Conservation (phyloP, 2,113 vertebrate genomes). For the Oophaga pumilio region DNA sequence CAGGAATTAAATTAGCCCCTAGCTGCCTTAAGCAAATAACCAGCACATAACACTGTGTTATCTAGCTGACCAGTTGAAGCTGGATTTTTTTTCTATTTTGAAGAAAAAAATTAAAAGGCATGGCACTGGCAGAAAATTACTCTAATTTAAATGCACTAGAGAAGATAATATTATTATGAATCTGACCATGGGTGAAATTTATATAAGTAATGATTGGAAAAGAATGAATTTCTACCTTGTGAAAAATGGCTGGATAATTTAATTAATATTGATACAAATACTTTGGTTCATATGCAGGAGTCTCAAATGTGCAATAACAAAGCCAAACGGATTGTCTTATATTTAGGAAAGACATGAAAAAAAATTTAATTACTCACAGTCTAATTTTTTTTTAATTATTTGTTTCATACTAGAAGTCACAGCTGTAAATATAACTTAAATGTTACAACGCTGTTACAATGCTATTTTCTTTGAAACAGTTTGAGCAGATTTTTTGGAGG, state of each 20-base stretch:
- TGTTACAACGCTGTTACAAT: neutral
- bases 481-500: too few species aligned
- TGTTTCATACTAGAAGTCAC: neutral
- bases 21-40: conserved; percentile 74
- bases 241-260: conserved; percentile 77
- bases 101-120: conserved; percentile 79
- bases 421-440: neutral
- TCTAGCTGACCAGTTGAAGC: conserved; percentile 77
- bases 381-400: neutral
- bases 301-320: neutral
- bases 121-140: conserved; percentile 71
- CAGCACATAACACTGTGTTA: conserved; percentile 73
- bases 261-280: conserved; percentile 69
- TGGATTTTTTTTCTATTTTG: conserved; percentile 73
- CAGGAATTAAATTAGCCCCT: conserved; percentile 73
- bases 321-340: neutral
- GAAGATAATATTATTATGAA: conserved; percentile 84
- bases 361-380: neutral
- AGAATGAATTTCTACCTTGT: conserved; percentile 72
- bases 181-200: conserved; percentile 82
- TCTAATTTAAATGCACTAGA: conserved; percentile 78
- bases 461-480: too few species aligned
- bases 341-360: neutral
- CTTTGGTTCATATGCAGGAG: neutral
- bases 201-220: conserved; percentile 78